phyloP scores from a whole-genome alignment of 23 tunicate species.

The Trididemnum nubilum region DNA sequence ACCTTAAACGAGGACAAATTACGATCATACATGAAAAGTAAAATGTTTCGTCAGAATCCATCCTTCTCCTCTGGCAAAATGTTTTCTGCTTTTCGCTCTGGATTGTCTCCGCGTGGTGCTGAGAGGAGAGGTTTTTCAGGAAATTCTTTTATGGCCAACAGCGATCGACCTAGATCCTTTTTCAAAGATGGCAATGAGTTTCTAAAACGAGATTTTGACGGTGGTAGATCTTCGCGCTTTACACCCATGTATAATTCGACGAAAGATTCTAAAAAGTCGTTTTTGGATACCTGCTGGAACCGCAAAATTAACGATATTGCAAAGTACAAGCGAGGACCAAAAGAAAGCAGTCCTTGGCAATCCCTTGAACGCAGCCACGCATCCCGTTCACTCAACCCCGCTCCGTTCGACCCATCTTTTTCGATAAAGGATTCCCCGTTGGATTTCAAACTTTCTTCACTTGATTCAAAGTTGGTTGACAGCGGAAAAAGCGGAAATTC shows the following conservation, averaged over 20 bases:
- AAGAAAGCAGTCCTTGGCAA: background rate
- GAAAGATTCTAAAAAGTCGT: constrained; percentile 16
- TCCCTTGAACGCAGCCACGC: background rate
- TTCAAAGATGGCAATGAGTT: background rate
- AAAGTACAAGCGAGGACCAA: background rate
- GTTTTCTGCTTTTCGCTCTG: background rate
- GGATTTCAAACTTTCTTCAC: background rate
- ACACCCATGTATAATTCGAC: background rate
- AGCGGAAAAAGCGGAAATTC: background rate
- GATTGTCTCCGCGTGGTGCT: background rate
- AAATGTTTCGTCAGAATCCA: background rate
- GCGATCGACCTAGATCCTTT: background rate
- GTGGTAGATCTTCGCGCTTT: background rate
- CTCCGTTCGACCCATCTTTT: background rate
- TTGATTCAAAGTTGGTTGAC: background rate
- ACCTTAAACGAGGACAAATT: background rate
- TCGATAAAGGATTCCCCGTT: background rate
- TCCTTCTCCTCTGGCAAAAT: background rate
- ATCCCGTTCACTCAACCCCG: background rate
- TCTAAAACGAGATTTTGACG: background rate
- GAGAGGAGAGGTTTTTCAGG: background rate
- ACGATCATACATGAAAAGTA: background rate
- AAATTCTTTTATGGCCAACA: background rate
- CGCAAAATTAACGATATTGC: constrained; percentile 38
- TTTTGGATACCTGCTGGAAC: constrained; percentile 48